Evolutionary conservation across 2,113 vertebrate species (phyloP), one percentile per base, ranked within the genome.

Genomic region (Lepidothrix coronata): DNA sequence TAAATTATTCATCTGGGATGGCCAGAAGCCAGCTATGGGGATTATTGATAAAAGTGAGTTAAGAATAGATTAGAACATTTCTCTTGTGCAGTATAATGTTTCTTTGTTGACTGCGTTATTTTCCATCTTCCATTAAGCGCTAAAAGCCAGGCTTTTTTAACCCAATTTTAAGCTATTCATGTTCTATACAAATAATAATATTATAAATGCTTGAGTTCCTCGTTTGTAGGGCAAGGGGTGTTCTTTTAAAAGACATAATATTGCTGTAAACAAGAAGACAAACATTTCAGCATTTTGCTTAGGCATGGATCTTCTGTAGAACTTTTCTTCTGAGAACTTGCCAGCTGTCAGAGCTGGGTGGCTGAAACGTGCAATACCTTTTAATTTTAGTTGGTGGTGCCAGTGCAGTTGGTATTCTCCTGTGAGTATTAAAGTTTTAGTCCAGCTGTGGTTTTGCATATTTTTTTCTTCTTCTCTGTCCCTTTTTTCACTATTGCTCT

Each of bases 1-100:
- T 91, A 80, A 80, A 96, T 94, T 95, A 91, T 93, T 95, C 76
- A 91, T 91, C 62, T 91, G 90, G 58, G 52, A 86, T 96, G 94
- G 92, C 91, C 91, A 91, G 81, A 85, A 91, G 95, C 89, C 96
- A 97, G 39, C 59, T 59, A 23, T 79, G 66, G 57, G 80, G 68
- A 70, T 94, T 95, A 95, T 95, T 95, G 96, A 95, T 96, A 96
- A 95, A 96, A 96, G 52, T 67, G 78, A 96, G 92, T 96, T 95
- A 96, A 97, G 92, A 96, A 97, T 96, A 97, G 92, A 88, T 96
- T 35, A 93, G 95, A 97, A 96, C 93, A 96, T 97, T 95, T 96
- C 84, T 83, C 73, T 91, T 73, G 72, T 79, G 87, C 62, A 82
- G 89, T 92, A 93, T 96, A 95, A 91, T 87, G 46, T 96, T 96